Percentiles rank a stretch among this genome's conserved stretches.
Conservation (phyloP, 1,140 invertebrate genomes). For the Brachionus manjavacas region DNA sequence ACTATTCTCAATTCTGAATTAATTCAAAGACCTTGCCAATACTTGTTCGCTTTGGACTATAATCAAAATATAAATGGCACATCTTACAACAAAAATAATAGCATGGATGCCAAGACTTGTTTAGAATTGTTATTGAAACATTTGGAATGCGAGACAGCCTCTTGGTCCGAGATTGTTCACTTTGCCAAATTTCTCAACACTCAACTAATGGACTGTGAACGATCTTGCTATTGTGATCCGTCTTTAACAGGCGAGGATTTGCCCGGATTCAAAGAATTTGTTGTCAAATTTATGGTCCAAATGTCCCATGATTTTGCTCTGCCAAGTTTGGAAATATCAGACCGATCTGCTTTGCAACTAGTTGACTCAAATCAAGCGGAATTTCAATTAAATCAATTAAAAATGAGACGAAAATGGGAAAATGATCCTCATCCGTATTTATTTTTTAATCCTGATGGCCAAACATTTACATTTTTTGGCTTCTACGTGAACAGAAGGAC, state of each 20-base stretch:
- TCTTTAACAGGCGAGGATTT: constrained; percentile 47
- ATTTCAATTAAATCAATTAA: constrained; percentile 24
- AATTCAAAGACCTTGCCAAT: constrained; percentile 51
- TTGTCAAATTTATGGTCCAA: constrained; percentile 23
- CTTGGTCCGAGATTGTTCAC: constrained; percentile 52
- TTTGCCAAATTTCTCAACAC: constrained; percentile 53
- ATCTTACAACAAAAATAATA: background rate
- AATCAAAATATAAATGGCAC: background rate
- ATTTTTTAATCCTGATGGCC: constrained; percentile 35
- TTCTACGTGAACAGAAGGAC: background rate
- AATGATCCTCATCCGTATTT: constrained; percentile 37
- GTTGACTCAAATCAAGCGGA: background rate
- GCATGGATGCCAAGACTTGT: constrained; percentile 39
- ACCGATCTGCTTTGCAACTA: constrained; percentile 13
- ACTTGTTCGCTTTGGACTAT: constrained; percentile 43
- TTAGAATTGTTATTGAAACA: constrained; percentile 45
- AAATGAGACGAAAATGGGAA: constrained; percentile 39
- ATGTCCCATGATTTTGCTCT: constrained; percentile 33
- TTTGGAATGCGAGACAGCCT: constrained; percentile 51
- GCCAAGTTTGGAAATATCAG: constrained; percentile 15
- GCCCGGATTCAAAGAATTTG: constrained; percentile 17
- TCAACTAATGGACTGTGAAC: constrained; percentile 51
- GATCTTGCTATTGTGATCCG: constrained; percentile 48
- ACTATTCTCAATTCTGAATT: constrained; percentile 47
- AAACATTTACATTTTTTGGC: constrained; percentile 40